Conservation (phyloP, 2,113 vertebrate genomes). For the Petaurus breviceps region DNA sequence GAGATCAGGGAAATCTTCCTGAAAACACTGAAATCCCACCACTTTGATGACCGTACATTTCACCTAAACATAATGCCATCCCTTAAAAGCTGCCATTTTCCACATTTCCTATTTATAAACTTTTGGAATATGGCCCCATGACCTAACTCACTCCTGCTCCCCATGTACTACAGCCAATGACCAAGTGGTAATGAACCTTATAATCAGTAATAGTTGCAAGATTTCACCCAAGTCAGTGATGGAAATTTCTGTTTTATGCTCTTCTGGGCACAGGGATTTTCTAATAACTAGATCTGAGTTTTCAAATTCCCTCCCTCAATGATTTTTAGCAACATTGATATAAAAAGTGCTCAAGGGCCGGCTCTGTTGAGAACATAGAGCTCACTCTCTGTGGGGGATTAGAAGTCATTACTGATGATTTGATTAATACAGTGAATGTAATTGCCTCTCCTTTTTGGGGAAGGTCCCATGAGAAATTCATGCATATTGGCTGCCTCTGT, state of each 20-base stretch:
- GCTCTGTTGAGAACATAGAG: neutral
- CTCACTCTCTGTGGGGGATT: neutral
- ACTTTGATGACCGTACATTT: neutral
- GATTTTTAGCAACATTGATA: neutral
- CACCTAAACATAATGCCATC: neutral
- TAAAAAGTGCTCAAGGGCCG: neutral
- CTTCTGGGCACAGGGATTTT: neutral
- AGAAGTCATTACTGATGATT: neutral
- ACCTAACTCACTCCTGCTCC: neutral
- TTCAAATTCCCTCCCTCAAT: neutral
- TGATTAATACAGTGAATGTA: slow-evolving; percentile 10
- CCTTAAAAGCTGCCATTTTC: neutral
- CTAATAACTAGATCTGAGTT: neutral
- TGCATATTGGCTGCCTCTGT: neutral
- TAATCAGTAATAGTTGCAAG: neutral
- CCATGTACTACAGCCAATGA: neutral
- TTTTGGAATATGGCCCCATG: neutral
- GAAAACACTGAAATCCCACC: neutral
- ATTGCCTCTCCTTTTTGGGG: slow-evolving; percentile 16
- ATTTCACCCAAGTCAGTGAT: slow-evolving; percentile 20
- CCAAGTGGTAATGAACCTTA: neutral
- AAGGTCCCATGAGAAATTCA: neutral
- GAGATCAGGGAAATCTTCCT: neutral
- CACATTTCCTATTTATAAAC: neutral
- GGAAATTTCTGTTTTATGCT: slow-evolving; percentile 18